Conservation (phyloP, 2,797 vertebrate species). For the Pseudopleuronectes americanus region DNA sequence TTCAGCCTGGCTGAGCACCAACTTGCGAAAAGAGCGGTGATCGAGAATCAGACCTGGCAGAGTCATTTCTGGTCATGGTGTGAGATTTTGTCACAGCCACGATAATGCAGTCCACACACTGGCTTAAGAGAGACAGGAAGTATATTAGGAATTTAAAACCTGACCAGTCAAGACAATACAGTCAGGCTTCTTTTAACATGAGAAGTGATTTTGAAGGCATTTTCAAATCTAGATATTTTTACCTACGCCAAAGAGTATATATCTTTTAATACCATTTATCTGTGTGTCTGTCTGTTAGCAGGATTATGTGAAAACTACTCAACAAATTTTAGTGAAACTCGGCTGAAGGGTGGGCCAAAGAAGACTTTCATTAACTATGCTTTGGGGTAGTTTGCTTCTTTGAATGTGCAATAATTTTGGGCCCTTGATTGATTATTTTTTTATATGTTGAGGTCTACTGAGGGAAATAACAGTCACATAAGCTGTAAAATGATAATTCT, state of each 20-base stretch:
- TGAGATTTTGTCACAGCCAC: slow-evolving; percentile 75
- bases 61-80: slow-evolving; percentile 73
- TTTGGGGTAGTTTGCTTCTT: too few species aligned
- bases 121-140: slow-evolving; percentile 68
- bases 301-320: too few species aligned
- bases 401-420: too few species aligned
- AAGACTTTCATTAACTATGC: too few species aligned
- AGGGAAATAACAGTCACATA: neutral
- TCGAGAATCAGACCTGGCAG: slow-evolving; percentile 63
- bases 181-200: neutral
- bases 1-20: slow-evolving; percentile 11
- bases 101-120: slow-evolving; percentile 70
- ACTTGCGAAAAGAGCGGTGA: slow-evolving; percentile 9
- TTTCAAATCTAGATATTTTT: too few species aligned
- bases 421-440: neutral
- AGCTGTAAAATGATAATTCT: neutral
- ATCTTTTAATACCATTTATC: too few species aligned
- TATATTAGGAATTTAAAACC: slow-evolving; percentile 80
- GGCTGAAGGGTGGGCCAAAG: too few species aligned
- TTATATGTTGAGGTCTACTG: neutral
- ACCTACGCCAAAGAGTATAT: too few species aligned
- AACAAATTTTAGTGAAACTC: too few species aligned
- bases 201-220: neutral
- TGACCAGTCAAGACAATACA: slow-evolving; percentile 8
- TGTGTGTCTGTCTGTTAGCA: too few species aligned